Percentiles rank a stretch among this genome's conserved stretches.
phyloP scores from a whole-genome alignment of 2,888 invertebrate genomes.

The Eupithecia tripunctaria region DNA sequence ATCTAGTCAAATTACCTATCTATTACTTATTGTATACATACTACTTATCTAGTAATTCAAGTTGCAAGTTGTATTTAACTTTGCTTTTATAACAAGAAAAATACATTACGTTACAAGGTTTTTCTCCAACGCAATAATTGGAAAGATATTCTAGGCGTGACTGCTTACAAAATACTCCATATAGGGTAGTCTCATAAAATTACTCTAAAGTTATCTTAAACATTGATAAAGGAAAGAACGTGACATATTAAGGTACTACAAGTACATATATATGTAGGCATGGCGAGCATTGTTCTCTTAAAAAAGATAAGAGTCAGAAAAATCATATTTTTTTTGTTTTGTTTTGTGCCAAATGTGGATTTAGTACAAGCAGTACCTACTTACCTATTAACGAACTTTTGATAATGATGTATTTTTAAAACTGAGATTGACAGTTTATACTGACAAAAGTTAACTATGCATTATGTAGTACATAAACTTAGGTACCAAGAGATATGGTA shows the following conservation, averaged over 20 bases:
- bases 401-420: too few relatives aligned
- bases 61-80: too few relatives aligned
- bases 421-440: not conserved
- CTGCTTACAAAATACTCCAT: slow-evolving; percentile 39
- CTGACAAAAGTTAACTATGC: not conserved
- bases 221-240: slow-evolving; percentile 50
- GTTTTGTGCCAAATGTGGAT: not conserved
- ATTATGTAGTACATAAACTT: too few relatives aligned
- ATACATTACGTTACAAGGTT: not conserved
- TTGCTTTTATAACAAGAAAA: too few relatives aligned
- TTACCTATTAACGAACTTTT: too few relatives aligned
- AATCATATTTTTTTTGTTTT: too few relatives aligned
- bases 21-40: too few relatives aligned
- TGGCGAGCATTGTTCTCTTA: not conserved
- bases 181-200: slow-evolving; percentile 47
- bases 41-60: too few relatives aligned
- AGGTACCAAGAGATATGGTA: too few relatives aligned
- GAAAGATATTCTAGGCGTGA: slow-evolving; percentile 39
- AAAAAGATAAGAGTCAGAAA: too few relatives aligned
- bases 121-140: slow-evolving; percentile 5
- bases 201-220: slow-evolving; percentile 46
- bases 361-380: too few relatives aligned
- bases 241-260: slow-evolving; percentile 48
- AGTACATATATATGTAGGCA: not conserved
- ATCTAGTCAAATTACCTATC: too few relatives aligned